Conservation (phyloP, 2,888 invertebrate genomes). For the Argynnis bischoffii region DNA sequence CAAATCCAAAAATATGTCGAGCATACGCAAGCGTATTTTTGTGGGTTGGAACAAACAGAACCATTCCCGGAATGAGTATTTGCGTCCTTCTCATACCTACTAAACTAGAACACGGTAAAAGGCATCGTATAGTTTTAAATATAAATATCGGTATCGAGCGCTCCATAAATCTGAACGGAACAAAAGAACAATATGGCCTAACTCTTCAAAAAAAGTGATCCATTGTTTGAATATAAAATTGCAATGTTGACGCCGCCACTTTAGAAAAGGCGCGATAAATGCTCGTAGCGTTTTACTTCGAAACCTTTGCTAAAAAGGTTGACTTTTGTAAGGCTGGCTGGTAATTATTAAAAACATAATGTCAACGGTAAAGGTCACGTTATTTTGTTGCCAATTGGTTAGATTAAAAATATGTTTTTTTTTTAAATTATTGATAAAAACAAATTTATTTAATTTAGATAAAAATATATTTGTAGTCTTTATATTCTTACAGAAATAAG, state of each 20-base stretch:
- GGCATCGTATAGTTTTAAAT: conserved; percentile 27
- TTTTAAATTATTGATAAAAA: too few species aligned
- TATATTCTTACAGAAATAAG: too few species aligned
- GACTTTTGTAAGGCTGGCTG: conserved; percentile 1
- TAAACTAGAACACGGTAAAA: conserved; percentile 26
- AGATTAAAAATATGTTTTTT: background rate
- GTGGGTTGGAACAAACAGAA: conserved; percentile 21
- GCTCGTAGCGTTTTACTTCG: conserved; percentile 7
- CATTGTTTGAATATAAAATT: conserved; percentile 41
- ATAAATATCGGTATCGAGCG: conserved; percentile 28
- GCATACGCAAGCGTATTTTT: conserved; percentile 19
- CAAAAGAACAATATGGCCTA: conserved; percentile 32
- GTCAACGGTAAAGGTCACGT: conserved; percentile 3
- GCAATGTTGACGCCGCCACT: conserved; percentile 34
- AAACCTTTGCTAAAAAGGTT: conserved; percentile 10
- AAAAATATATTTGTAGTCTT: too few species aligned
- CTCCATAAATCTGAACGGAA: conserved; percentile 5
- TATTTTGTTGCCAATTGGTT: background rate
- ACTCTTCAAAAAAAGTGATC: conserved; percentile 32
- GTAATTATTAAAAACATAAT: conserved; percentile 1
- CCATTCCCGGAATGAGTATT: conserved; percentile 28
- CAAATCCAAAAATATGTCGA: conserved; percentile 5
- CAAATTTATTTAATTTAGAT: too few species aligned
- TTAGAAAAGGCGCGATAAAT: conserved; percentile 31
- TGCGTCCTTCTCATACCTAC: conserved; percentile 17